These are phyloP conservation scores for Cantharis lateralis DNA, from an alignment of 2,888 invertebrate species.

Conservation along the genomic window DNA sequence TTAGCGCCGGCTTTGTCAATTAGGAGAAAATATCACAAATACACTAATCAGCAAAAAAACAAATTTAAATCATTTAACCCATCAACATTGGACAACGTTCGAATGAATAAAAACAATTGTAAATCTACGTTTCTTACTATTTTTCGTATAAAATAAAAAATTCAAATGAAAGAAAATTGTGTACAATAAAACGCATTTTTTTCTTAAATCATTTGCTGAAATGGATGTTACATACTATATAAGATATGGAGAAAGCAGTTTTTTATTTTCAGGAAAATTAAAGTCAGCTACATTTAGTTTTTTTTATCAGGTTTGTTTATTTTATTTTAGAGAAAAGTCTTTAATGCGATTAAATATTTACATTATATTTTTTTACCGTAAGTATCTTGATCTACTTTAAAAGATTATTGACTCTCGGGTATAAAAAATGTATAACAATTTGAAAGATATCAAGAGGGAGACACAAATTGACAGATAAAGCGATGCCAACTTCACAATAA, in stretches of 20 bases:
- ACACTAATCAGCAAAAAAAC: neutral
- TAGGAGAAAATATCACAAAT: neutral
- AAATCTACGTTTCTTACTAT: neutral
- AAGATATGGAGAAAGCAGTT: neutral
- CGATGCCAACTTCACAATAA: constrained; percentile 16
- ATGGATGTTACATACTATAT: neutral
- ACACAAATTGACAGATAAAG: constrained; percentile 31
- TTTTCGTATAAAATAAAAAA: neutral
- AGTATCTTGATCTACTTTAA: constrained; percentile 27
- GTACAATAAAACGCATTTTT: neutral
- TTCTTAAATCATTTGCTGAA: neutral
- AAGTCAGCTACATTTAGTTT: neutral
- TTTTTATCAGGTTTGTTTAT: neutral
- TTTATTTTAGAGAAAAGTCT: neutral
- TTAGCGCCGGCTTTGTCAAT: neutral
- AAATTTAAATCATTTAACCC: neutral
- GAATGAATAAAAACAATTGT: neutral
- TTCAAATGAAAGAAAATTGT: neutral
- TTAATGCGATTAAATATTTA: neutral
- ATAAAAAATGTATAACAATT: constrained; percentile 33
- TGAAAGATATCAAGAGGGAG: constrained; percentile 26
- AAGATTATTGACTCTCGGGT: constrained; percentile 28
- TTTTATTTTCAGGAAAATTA: neutral
- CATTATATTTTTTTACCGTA: neutral
- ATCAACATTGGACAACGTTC: neutral